These are phyloP conservation scores for Takifugu rubripes DNA, from an alignment of 2,797 vertebrate species.

Conservation along the genomic window DNA sequence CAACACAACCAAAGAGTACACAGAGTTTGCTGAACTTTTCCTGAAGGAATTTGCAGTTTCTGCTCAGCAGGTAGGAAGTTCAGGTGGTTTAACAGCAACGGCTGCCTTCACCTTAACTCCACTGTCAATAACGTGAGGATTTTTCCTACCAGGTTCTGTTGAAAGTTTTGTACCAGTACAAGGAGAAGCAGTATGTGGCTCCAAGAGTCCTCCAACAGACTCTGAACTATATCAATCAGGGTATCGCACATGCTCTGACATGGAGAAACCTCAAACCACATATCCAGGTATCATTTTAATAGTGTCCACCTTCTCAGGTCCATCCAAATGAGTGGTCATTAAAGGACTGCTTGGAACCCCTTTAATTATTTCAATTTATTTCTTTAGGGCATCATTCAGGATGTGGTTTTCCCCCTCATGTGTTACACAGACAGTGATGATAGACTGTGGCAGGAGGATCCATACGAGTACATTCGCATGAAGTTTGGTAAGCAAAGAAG, in stretches of 20 bases:
- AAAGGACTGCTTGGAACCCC: background rate
- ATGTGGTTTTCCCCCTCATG: constrained; percentile 99
- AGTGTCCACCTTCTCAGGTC: too few relatives aligned
- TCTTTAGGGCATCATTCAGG: constrained; percentile 96
- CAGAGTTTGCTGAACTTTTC: constrained; percentile 97
- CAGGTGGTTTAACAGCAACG: background rate
- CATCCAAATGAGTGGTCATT: background rate
- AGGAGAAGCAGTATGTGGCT: constrained; percentile 97
- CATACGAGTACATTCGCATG: constrained; percentile 99
- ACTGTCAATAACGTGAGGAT: constrained; percentile 6
- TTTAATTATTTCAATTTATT: constrained; percentile 14
- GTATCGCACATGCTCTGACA: constrained; percentile 94
- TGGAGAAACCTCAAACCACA: constrained; percentile 98
- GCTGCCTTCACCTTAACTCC: background rate
- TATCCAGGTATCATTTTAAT: constrained; percentile 84
- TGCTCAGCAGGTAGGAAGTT: constrained; percentile 86
- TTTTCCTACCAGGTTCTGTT: constrained; percentile 85
- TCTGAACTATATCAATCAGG: constrained; percentile 98
- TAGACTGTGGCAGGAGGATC: constrained; percentile 98
- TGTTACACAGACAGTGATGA: constrained; percentile 99
- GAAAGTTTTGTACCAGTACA: constrained; percentile 97
- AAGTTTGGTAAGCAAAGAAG: constrained; percentile 85
- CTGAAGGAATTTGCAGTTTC: constrained; percentile 95
- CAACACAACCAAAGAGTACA: constrained; percentile 98
- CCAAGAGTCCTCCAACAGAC: constrained; percentile 97